phyloP scores from a whole-genome alignment of 2,797 vertebrate species.

The Ambastaia sidthimunki region DNA sequence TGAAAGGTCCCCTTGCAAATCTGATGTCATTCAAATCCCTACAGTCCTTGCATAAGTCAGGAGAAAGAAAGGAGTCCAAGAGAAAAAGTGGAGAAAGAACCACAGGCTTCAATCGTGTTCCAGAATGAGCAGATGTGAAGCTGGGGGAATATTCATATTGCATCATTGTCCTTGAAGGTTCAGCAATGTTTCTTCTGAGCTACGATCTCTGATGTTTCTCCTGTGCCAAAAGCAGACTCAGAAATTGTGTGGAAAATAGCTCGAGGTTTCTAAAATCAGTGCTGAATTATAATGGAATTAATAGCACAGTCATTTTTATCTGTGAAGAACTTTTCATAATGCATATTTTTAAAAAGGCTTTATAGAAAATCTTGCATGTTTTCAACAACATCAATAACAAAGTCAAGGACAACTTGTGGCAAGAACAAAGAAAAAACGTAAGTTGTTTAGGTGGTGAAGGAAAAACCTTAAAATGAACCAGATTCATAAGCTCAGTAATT shows the following conservation, averaged over 20 bases:
- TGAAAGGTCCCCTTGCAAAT: background rate
- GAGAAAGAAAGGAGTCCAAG: background rate
- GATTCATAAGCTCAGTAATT: background rate
- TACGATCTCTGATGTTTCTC: background rate
- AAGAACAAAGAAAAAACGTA: background rate
- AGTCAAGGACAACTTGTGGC: background rate
- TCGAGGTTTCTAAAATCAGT: constrained; percentile 14
- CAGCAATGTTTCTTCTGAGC: background rate
- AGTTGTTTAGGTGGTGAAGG: background rate
- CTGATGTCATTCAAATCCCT: constrained; percentile 2
- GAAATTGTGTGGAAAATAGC: background rate
- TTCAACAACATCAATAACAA: background rate
- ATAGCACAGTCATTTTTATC: background rate
- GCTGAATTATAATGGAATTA: background rate
- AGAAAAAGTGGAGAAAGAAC: background rate
- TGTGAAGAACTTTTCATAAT: background rate
- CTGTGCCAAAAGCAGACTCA: background rate
- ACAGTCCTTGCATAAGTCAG: background rate
- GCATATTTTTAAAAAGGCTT: background rate
- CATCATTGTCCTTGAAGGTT: constrained; percentile 23
- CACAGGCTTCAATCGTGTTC: constrained; percentile 12
- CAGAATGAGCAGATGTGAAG: constrained; percentile 12
- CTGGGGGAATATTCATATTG: constrained; percentile 12
- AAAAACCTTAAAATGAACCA: background rate
- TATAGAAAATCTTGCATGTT: background rate